Evolutionary conservation across 35 echinoderm and acorn worm species (phyloP).

Genomic region (Anneissia japonica): DNA sequence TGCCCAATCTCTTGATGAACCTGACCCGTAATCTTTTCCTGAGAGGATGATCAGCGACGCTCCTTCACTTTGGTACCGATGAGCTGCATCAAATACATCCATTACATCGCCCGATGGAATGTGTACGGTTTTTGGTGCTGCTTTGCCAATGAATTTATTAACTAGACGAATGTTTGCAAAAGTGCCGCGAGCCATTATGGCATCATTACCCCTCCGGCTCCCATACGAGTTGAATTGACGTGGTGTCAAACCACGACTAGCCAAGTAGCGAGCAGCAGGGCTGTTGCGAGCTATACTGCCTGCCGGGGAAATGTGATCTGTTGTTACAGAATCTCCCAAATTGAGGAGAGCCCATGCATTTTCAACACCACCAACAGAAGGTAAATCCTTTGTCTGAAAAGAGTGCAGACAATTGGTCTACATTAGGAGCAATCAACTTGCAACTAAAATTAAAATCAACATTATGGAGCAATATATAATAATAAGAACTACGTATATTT

Average conservation of each 20-base stretch:
- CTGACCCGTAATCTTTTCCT: slow-evolving; percentile 92
- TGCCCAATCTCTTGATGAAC: slow-evolving; percentile 98
- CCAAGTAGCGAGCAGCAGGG: slow-evolving; percentile 86
- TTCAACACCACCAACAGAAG: slow-evolving; percentile 40
- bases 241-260: slow-evolving; percentile 55
- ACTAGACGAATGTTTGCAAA: slow-evolving; percentile 94
- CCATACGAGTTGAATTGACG: slow-evolving; percentile 99
- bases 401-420: too few relatives aligned
- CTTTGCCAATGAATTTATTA: slow-evolving; percentile 95
- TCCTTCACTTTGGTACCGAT: slow-evolving; percentile 49
- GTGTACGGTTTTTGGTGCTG: slow-evolving; percentile 82
- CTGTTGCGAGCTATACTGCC: slow-evolving; percentile 93
- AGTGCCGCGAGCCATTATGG: slow-evolving; percentile 95
- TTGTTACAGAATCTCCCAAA: slow-evolving; percentile 89
- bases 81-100: slow-evolving; percentile 92
- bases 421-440: too few relatives aligned
- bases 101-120: slow-evolving; percentile 66
- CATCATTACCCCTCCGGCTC: slow-evolving; percentile 91
- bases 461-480: too few relatives aligned
- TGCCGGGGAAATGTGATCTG: slow-evolving; percentile 97
- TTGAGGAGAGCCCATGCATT: slow-evolving; percentile 58
- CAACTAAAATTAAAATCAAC: too few relatives aligned
- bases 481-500: too few relatives aligned
- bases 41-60: slow-evolving; percentile 56
- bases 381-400: slow-evolving; percentile 64